Percentiles rank a stretch among this genome's conserved stretches.
Evolutionary conservation across 2,888 invertebrate genomes (phyloP).

Genomic region (Ichneumoninae sp.): DNA sequence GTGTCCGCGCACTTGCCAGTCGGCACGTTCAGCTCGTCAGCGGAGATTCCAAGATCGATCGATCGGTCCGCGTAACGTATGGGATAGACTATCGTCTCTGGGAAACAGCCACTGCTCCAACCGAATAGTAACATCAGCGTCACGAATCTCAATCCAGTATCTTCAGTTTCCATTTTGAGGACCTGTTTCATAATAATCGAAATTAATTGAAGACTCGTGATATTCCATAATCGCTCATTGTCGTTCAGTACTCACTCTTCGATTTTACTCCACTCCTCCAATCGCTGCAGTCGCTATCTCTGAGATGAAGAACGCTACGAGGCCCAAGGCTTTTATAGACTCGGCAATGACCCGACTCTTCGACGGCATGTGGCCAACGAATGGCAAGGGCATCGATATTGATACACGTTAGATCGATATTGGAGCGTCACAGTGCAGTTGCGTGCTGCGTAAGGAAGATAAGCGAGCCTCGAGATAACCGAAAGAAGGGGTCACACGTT

Average conservation of each 20-base stretch:
- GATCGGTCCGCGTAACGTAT: constrained; percentile 69
- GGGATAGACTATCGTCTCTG: constrained; percentile 59
- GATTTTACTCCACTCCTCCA: not conserved
- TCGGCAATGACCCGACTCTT: constrained; percentile 14
- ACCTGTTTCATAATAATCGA: not conserved
- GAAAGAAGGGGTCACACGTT: not conserved
- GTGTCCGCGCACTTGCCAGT: constrained; percentile 75
- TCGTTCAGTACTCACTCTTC: not conserved
- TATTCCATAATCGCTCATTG: not conserved
- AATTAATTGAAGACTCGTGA: not conserved
- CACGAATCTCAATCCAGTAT: not conserved
- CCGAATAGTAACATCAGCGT: constrained; percentile 12
- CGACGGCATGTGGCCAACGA: constrained; percentile 5
- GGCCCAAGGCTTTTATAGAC: constrained; percentile 49
- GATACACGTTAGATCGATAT: constrained; percentile 6
- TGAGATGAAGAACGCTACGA: constrained; percentile 14
- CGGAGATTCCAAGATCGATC: constrained; percentile 70
- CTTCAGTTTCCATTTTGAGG: constrained; percentile 26
- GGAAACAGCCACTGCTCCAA: constrained; percentile 8
- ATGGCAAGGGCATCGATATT: constrained; percentile 38
- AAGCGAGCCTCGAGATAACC: constrained; percentile 14
- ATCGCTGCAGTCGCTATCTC: constrained; percentile 1
- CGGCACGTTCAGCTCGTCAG: constrained; percentile 69
- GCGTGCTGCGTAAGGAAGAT: constrained; percentile 37
- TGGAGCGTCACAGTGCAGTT: constrained; percentile 8